Base-by-base conservation (phyloP, 1,140 invertebrate genomes). In the Psilanteris sp. region DNA sequence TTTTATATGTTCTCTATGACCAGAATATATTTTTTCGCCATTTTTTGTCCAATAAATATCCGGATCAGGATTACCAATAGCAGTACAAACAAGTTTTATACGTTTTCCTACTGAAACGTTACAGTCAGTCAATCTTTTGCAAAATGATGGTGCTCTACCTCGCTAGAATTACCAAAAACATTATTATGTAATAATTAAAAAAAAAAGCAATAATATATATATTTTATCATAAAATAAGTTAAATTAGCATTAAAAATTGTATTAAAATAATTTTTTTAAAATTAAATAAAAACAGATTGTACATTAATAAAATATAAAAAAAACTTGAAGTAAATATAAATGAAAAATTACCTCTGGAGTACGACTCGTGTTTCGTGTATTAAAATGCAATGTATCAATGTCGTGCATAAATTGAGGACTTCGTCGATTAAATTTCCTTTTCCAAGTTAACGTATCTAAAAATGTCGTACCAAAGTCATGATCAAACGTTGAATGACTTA, bases 41-140 rank as follows among this genome's bases (percentile, higher is more conserved):
- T 96, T 93, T 82, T 94, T 96, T 9, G 92, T 92, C 96, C 96
- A 98, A 68, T 92, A 91, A 1, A 98, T 89, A 34, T 90, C 90
- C 0, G 95, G 94, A 73, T 95, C 94, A 0, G 94, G 93, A 61
- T 91, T 90, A n/a, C 94, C 94, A 37, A 97, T 90, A 0, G 97
- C 91, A 52, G 93, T 93, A 81, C 96, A 98, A 1, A 93, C 93
- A n/a, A 99, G 85, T 79, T 93, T 93, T 1, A 96, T 91, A 66
- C 91, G 89, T 14, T 92, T 93, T 5, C 92, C 92, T 79, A 92
- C 92, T 0, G 92, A 92, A 1, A 93, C 92, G 2, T 93, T 93
- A 67, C 94, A 91, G 81, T 96, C 93, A 1, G 92, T 93, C 22
- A 98, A 84, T 54, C 91, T 90, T n/a, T 92, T 94, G 26, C 93